Conservation (phyloP, 2,113 vertebrate species). For the Cyphomyrus plagiostoma region DNA sequence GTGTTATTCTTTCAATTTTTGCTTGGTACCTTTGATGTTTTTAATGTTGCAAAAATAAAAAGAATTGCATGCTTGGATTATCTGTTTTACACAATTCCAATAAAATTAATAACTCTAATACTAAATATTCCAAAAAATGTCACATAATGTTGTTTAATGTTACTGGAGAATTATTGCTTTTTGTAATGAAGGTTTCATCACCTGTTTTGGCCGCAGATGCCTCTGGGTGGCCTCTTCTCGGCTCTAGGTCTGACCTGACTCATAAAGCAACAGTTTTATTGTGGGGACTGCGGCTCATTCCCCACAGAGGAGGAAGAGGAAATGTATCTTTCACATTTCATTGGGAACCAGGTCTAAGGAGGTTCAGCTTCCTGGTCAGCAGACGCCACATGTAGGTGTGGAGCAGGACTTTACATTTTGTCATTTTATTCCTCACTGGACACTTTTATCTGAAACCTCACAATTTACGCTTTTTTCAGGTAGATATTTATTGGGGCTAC, state of each 20-base stretch:
- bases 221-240: not conserved
- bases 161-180: not conserved
- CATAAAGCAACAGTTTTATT: not conserved
- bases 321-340: slow-evolving; percentile 1
- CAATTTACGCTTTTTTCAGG: not conserved
- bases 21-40: not conserved
- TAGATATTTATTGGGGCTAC: not conserved
- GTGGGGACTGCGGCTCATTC: not conserved
- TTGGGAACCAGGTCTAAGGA: not conserved
- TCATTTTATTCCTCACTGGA: not conserved
- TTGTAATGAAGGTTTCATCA: not conserved
- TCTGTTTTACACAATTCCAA: not conserved
- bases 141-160: not conserved
- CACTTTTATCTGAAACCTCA: not conserved
- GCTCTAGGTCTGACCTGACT: not conserved
- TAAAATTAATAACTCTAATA: not conserved
- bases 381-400: not conserved
- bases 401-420: not conserved
- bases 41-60: not conserved
- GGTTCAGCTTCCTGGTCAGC: not conserved
- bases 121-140: not conserved
- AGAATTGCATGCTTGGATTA: not conserved
- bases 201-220: not conserved
- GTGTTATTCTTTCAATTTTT: not conserved
- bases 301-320: not conserved